Percentiles rank a stretch among this genome's conserved stretches.
Conservation (phyloP, 1,140 invertebrate genomes). For the Platyura marginata region DNA sequence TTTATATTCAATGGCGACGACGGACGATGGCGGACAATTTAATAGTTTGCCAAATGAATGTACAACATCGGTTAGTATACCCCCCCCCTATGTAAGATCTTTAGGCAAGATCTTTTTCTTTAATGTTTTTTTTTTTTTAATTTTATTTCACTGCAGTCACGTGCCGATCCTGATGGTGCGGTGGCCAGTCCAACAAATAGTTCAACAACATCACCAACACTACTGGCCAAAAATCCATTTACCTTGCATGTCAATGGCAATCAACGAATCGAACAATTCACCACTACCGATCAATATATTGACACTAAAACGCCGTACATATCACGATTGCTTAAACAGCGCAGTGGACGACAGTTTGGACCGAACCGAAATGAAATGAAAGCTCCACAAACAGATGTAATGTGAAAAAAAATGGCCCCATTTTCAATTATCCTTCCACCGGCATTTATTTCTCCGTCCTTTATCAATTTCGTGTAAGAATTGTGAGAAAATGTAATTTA, state of each 20-base stretch:
- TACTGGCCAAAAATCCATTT: not conserved
- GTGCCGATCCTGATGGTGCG: constrained; percentile 46
- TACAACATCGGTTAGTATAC: no score
- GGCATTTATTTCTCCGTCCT: no score
- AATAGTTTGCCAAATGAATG: constrained; percentile 13
- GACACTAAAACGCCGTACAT: not conserved
- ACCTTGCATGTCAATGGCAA: no score
- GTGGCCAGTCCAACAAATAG: constrained; percentile 26
- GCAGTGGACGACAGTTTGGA: not conserved
- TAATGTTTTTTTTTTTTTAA: no score
- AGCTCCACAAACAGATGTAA: not conserved
- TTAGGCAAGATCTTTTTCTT: no score
- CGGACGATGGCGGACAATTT: constrained; percentile 1
- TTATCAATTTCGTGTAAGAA: no score
- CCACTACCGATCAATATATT: not conserved
- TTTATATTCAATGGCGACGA: constrained; percentile 35
- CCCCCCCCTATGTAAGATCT: no score
- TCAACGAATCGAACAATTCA: no score
- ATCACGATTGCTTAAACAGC: not conserved
- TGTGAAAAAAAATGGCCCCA: no score
- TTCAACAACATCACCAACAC: not conserved
- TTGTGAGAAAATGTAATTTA: no score
- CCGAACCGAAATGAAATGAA: not conserved
- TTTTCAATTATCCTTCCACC: no score
- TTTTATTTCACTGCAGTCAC: no score